A percentile compares a stretch with the other conserved stretches of the same genome.
These are phyloP conservation scores for Colletes collaris DNA, from an alignment of 2,888 invertebrate genomes.

Conservation along the genomic window DNA sequence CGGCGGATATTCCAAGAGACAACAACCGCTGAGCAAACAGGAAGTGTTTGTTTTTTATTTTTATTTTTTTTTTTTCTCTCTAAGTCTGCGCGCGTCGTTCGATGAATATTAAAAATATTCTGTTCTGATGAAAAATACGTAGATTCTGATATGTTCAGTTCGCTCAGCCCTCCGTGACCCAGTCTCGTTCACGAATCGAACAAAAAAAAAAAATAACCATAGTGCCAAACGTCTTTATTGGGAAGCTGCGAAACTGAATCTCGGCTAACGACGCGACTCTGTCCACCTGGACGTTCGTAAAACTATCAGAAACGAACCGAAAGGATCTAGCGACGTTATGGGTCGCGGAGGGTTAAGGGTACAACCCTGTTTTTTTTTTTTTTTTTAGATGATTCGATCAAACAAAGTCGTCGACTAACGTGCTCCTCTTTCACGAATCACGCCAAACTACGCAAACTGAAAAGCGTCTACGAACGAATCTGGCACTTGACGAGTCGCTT, in stretches of 20 bases:
- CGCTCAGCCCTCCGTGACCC: constrained; percentile 47
- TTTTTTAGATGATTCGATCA: constrained; percentile 41
- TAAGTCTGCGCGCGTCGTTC: constrained; percentile 21
- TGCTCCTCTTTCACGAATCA: constrained; percentile 9
- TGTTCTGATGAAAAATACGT: constrained; percentile 56
- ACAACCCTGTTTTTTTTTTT: constrained; percentile 46
- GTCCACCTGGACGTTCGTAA: too few relatives aligned
- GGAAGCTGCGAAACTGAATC: neutral
- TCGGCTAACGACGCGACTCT: too few relatives aligned
- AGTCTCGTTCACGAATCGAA: neutral
- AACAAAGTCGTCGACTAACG: constrained; percentile 30
- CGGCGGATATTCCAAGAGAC: constrained; percentile 24
- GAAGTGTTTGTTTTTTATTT: constrained; percentile 20
- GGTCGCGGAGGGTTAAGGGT: constrained; percentile 43
- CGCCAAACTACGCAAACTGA: constrained; percentile 25
- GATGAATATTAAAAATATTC: constrained; percentile 55
- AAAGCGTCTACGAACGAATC: constrained; percentile 37
- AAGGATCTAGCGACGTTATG: neutral
- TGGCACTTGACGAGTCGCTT: constrained; percentile 33
- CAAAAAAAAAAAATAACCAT: neutral
- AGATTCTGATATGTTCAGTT: constrained; percentile 55
- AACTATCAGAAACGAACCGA: neutral
- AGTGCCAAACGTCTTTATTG: too few relatives aligned
- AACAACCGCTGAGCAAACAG: constrained; percentile 44
- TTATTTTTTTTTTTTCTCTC: neutral